A percentile compares a stretch with the other conserved stretches of the same genome.
phyloP scores from a whole-genome alignment of 2,888 invertebrate genomes.

The Tillus elongatus region DNA sequence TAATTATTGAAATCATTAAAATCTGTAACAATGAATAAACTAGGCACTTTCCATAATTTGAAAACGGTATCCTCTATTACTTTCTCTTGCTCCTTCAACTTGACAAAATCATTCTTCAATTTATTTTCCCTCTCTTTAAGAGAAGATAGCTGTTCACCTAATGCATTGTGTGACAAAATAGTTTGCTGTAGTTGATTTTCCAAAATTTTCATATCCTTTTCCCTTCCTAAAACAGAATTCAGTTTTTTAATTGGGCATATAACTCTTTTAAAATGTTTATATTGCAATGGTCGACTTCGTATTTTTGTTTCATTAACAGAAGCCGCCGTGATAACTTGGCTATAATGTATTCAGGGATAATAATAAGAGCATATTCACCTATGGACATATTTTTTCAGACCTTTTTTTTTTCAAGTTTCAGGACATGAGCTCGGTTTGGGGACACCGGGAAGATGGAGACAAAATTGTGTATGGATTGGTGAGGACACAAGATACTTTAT shows the following conservation, averaged over 20 bases:
- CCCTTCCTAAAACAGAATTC: constrained; percentile 34
- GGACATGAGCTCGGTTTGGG: too few species aligned
- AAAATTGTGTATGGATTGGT: too few species aligned
- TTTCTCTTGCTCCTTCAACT: constrained; percentile 33
- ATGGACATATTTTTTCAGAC: too few species aligned
- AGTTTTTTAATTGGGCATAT: background rate
- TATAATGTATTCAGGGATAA: too few species aligned
- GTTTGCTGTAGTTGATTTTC: constrained; percentile 33
- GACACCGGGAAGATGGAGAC: too few species aligned
- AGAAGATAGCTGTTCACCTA: constrained; percentile 33
- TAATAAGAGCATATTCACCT: too few species aligned
- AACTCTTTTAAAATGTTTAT: too few species aligned
- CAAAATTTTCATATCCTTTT: constrained; percentile 37
- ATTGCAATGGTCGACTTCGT: too few species aligned
- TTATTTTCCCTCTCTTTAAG: constrained; percentile 34
- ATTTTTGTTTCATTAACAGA: too few species aligned
- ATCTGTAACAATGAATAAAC: constrained; percentile 36
- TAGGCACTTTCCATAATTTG: constrained; percentile 39
- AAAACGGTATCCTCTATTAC: constrained; percentile 33
- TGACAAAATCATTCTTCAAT: constrained; percentile 31
- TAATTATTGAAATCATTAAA: constrained; percentile 14
- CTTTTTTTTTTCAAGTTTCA: too few species aligned
- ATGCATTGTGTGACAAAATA: constrained; percentile 29
- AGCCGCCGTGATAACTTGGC: too few species aligned
- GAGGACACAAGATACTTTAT: too few species aligned